Base-by-base conservation (phyloP, 2,113 vertebrate genomes). In the Antennarius striatus region DNA sequence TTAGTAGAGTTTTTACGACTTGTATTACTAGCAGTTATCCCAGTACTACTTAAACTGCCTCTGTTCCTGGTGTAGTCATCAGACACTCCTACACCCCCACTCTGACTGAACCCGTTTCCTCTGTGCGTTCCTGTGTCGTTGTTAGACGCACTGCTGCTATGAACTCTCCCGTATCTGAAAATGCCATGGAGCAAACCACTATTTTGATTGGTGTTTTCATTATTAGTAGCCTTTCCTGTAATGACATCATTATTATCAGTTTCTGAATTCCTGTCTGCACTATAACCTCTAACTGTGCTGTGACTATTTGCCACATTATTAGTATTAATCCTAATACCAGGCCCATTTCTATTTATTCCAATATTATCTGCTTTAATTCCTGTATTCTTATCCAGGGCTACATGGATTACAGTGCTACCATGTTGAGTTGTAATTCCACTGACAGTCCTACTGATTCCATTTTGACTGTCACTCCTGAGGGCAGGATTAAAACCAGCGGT, bases 171-270 rank as follows among this genome's bases (percentile, higher is more conserved):
- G 3, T 5, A 5, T 7, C 42, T 43, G 10, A 9, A 43, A 43
- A 43, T 12, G 11, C 42, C 42, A 43, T 43, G 11, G 28, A 77
- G 48, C 29, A 51, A 43, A 28, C 51, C 75, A 68, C 16, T 53
- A 72, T 70, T 47, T 64, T 63, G 15, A 28, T 46, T 60, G 22
- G 28, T 55, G 46, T 68, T 74, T 9, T 56, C 70, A 5, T 70
- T 73, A 59, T 48, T 77, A 48, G n/a, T 43, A 49, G 51, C 28
- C 17, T 71, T 81, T 59, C 59, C 74, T 40, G 40, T 56, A 68
- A 30, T 63, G 0, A 86, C 76, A 61, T 91, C 85, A 74, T 88
- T 84, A 57, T 69, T 80, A 64, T 60, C 72, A 30, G 50, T 53
- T 29, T 63, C 70, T 15, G 53, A 56, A 70, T 62, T 79, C 42